Base-by-base conservation (phyloP, 2,888 invertebrate genomes). In the Parascotia fuliginaria region DNA sequence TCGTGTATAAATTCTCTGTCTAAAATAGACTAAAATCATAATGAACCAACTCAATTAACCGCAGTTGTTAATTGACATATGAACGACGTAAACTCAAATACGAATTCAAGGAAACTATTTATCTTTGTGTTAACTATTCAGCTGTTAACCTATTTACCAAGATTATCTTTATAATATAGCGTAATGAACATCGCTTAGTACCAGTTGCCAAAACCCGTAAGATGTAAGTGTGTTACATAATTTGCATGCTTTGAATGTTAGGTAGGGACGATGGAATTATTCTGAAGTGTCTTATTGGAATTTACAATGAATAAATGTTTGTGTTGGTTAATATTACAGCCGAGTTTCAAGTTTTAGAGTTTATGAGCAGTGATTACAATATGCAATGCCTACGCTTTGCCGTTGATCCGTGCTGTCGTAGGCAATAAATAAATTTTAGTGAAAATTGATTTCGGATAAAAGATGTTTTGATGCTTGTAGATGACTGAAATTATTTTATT, bases 161-260 rank as follows among this genome's bases (percentile, higher is more conserved):
- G 54, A 62, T 57, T 62, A 64, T 62, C 44, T 43, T 50, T 37
- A 55, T 37, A 32, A 53, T 53, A 52, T 48, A 43, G 38, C 42
- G 38, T 59, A 59, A 65, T 59, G 69, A 67, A 65, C 44, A 52
- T 53, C 61, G 55, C 52, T 60, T 54, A 49, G 42, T 27, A 36
- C 45, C n/a, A 42, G 53, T 51, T 50, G 15, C 49, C 42, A 39
- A 66, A 55, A 56, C 54, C 33, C 47, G 42, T 37, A 42, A 39
- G 39, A 42, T 50, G 36, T 65, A 61, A 65, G 47, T 62, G 41
- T 49, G 37, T 68, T 54, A 60, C 34, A 60, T 38, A 55, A 68
- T 67, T 69, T 67, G 60, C 69, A 65, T 69, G 41, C 34, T 38
- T 65, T 50, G 55, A 58, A 65, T 60, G 51, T 49, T 48, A 47